Evolutionary conservation across 2,797 vertebrate species (phyloP).

Genomic region (Spondyliosoma cantharus): DNA sequence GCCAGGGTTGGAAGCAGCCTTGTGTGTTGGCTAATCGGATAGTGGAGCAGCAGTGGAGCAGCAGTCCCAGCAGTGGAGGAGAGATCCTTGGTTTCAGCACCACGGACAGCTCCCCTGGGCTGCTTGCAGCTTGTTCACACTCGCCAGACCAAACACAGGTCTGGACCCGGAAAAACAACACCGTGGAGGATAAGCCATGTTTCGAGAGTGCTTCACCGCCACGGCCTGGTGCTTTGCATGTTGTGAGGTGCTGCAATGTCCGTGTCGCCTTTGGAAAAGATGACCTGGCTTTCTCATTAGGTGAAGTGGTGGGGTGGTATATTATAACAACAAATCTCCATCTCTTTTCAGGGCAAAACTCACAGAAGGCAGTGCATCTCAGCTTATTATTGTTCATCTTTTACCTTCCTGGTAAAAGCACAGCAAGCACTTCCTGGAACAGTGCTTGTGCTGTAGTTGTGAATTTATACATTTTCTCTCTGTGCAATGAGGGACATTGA

Average conservation of each 20-base stretch:
- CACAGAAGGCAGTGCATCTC: background rate
- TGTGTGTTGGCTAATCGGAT: background rate
- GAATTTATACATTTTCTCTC: background rate
- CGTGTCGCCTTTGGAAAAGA: constrained; percentile 2
- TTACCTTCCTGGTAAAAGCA: no score
- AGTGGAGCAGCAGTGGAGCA: background rate
- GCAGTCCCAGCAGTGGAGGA: constrained; percentile 8
- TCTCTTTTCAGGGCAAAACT: background rate
- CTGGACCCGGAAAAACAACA: constrained; percentile 43
- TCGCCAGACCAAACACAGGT: constrained; percentile 46
- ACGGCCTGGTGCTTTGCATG: background rate
- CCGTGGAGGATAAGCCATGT: constrained; percentile 14
- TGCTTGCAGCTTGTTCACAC: constrained; percentile 57
- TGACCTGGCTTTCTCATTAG: constrained; percentile 70
- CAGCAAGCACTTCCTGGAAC: no score
- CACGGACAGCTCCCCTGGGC: constrained; percentile 66
- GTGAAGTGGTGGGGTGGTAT: background rate
- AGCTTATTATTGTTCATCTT: background rate
- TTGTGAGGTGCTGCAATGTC: background rate
- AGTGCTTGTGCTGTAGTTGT: background rate
- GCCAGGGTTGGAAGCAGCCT: background rate
- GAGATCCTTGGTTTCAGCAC: constrained; percentile 63
- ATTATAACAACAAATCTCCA: constrained; percentile 40
- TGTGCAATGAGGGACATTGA: background rate
- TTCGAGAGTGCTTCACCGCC: constrained; percentile 17